These are phyloP conservation scores for Gobio gobio DNA, from an alignment of 2,113 vertebrate species.

Conservation along the genomic window DNA sequence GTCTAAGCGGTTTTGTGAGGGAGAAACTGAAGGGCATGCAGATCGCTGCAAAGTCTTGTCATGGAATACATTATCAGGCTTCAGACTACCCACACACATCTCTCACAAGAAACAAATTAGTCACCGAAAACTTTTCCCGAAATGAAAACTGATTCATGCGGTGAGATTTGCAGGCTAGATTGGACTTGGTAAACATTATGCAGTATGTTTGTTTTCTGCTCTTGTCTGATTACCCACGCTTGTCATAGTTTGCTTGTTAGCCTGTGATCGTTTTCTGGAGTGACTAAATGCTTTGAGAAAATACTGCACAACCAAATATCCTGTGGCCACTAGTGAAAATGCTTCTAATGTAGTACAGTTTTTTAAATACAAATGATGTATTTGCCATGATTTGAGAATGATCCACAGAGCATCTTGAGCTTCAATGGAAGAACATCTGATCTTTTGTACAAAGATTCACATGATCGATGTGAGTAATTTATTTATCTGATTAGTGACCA, in stretches of 20 bases:
- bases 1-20: conserved; percentile 12
- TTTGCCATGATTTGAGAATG: background rate
- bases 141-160: conserved; percentile 16
- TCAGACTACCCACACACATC: conserved; percentile 38
- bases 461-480: too few relatives aligned
- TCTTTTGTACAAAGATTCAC: background rate
- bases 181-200: background rate
- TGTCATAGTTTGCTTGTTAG: conserved; percentile 32
- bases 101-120: conserved; percentile 35
- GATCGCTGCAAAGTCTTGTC: conserved; percentile 18
- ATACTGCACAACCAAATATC: background rate
- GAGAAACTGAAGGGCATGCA: conserved; percentile 42
- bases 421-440: background rate
- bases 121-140: conserved; percentile 33
- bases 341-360: background rate
- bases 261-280: background rate
- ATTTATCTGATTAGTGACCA: too few relatives aligned
- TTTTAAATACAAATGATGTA: background rate
- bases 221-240: conserved; percentile 13
- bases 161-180: conserved; percentile 22
- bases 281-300: conserved; percentile 6
- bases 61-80: conserved; percentile 31
- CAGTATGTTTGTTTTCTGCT: conserved; percentile 4
- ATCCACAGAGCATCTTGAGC: background rate
- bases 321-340: background rate